Evolutionary conservation across 35 echinoderm and acorn worm genomes (phyloP), one percentile per base, ranked within the genome.

Genomic region (Ptychodera flava): DNA sequence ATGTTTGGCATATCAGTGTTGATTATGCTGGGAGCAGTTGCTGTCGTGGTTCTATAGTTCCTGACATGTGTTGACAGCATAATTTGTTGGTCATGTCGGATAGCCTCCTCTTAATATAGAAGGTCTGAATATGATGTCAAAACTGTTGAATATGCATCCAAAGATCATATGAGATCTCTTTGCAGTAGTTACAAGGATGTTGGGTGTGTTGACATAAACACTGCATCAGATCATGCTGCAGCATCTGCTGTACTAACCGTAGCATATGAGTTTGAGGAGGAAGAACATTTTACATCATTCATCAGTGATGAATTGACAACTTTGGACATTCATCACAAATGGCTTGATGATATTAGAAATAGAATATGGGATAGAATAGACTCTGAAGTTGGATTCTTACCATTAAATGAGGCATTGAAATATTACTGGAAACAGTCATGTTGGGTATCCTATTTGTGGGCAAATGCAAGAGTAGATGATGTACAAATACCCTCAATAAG

Each of bases 391-490:
- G 80, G 76, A 28, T 34, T 89, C 1, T 77, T 89, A 52, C 88
- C 88, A 29, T 84, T 81, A 77, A 78, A 89, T 33, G 81, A 83
- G 22, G 88, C 88, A 6, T 37, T 89, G 0, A 82, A 82, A 64
- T 83, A 45, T 83, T 81, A 89, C 29, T 89, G 88, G 88, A 29
- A 89, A 27, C 35, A 81, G 0, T 83, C 33, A 34, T 89, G 81
- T n/a, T 89, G 81, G 80, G 88, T 89, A 37, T 10, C 1, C 15
- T 6, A 83, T 10, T 31, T 89, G 1, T 89, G 88, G 80, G 80
- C 79, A 12, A 79, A 89, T 83, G 82, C 88, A 83, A 53, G 16
- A 32, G 35, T 77, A 0, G n/a, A 28, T 16, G 1, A 32, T 27
- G 88, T 89, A 0, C 27, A 6, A 22, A 53, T 82, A 32, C n/a